A percentile compares a stretch with the other conserved stretches of the same genome.
Evolutionary conservation across 2,113 vertebrate species (phyloP).

Genomic region (Ardeotis arabs): DNA sequence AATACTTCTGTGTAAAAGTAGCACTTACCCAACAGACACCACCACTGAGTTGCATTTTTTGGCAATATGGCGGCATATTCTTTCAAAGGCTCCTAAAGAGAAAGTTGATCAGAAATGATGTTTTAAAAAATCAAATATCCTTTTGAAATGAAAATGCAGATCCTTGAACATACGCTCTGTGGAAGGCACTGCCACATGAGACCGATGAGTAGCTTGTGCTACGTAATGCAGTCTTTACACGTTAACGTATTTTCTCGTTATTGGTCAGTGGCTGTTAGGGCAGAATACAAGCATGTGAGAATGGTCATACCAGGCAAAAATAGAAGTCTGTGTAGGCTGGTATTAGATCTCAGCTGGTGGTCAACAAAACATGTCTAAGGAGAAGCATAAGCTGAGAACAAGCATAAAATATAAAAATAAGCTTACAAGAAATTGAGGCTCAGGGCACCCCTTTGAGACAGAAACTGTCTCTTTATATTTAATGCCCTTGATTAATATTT

Average conservation of each 20-base stretch:
- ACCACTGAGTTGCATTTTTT: conserved; percentile 27
- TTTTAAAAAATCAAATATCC: not conserved
- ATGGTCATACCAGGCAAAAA: not conserved
- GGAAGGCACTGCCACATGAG: not conserved
- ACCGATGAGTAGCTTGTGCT: rapidly evolving
- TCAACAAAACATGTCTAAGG: not conserved
- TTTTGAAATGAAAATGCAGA: not conserved
- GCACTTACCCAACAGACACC: conserved; percentile 43
- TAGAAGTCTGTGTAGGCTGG: not conserved
- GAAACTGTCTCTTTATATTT: not conserved
- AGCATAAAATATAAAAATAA: not conserved
- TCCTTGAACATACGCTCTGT: not conserved
- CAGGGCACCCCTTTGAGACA: not conserved
- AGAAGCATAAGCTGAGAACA: not conserved
- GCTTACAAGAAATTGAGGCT: not conserved
- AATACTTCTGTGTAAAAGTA: not conserved
- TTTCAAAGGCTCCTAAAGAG: conserved; percentile 47
- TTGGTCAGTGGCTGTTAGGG: not conserved
- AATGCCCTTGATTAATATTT: not conserved
- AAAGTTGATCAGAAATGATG: not conserved
- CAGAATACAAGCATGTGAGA: not conserved
- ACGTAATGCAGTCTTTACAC: not conserved
- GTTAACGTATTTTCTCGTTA: not conserved
- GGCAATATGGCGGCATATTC: conserved; percentile 18
- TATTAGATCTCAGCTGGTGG: not conserved